Percentiles rank a stretch among this genome's conserved stretches.
These are phyloP conservation scores for Dryas iulia DNA, from an alignment of 1,140 invertebrate genomes.

Conservation along the genomic window DNA sequence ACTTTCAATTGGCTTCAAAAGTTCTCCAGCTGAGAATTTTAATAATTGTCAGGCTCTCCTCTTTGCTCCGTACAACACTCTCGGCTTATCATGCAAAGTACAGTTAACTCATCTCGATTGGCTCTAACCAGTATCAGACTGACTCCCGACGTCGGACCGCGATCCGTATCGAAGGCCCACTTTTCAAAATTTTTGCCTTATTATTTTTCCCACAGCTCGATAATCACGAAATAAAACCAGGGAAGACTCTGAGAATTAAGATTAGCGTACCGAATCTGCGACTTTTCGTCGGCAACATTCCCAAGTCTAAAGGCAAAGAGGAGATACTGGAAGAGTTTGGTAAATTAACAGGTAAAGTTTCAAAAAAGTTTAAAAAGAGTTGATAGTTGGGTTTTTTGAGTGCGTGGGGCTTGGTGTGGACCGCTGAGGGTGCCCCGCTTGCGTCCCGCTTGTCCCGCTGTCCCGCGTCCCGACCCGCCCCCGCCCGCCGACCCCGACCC, in stretches of 20 bases:
- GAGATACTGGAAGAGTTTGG: constrained; percentile 99
- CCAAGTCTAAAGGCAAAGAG: constrained; percentile 99
- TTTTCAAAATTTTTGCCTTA: constrained; percentile 80
- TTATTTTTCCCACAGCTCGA: constrained; percentile 94
- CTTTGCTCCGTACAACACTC: constrained; percentile 86
- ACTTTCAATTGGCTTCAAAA: constrained; percentile 79
- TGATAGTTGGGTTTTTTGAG: constrained; percentile 65
- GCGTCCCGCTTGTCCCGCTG: constrained; percentile 53
- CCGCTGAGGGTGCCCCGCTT: constrained; percentile 70
- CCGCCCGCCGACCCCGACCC: constrained; percentile 22
- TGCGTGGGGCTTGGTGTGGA: constrained; percentile 77
- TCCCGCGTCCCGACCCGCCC: constrained; percentile 17
- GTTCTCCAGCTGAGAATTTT: constrained; percentile 73
- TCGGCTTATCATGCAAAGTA: constrained; percentile 74
- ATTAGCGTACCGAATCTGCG: constrained; percentile 99
- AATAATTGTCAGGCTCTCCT: constrained; percentile 90
- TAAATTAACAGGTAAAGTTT: constrained; percentile 99
- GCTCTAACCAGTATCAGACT: constrained; percentile 71
- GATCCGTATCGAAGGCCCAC: constrained; percentile 51
- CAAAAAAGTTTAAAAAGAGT: constrained; percentile 81
- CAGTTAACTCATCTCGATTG: constrained; percentile 78
- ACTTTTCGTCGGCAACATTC: constrained; percentile 99
- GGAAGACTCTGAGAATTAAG: constrained; percentile 99
- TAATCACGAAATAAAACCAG: constrained; percentile 99
- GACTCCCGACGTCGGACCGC: constrained; percentile 37